Conservation (phyloP, 1,140 invertebrate species). For the Tigriopus japonicus region DNA sequence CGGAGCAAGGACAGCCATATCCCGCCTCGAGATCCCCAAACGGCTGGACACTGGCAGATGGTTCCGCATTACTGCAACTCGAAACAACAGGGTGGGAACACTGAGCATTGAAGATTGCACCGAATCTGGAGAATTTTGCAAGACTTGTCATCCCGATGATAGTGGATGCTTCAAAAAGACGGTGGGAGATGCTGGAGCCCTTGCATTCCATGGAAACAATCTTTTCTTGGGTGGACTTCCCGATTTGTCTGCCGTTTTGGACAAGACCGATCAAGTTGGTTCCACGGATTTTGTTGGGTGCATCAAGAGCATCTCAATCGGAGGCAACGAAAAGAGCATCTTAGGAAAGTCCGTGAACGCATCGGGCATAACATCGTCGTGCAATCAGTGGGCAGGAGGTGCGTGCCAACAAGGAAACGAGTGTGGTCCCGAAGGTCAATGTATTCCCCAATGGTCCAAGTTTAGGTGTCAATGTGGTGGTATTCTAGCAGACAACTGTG, state of each 20-base stretch:
- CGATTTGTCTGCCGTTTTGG: constrained; percentile 58
- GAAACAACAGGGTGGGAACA: constrained; percentile 65
- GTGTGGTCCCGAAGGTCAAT: constrained; percentile 46
- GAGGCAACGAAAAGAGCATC: constrained; percentile 36
- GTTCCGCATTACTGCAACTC: constrained; percentile 74
- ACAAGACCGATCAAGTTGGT: constrained; percentile 64
- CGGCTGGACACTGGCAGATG: constrained; percentile 57
- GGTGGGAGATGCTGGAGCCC: constrained; percentile 27
- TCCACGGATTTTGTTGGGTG: constrained; percentile 85
- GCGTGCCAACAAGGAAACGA: constrained; percentile 24
- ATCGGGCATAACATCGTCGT: constrained; percentile 51
- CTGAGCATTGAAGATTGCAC: constrained; percentile 44
- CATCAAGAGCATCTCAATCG: constrained; percentile 67
- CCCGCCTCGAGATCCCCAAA: constrained; percentile 34
- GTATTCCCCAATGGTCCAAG: constrained; percentile 56
- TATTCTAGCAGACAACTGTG: constrained; percentile 55
- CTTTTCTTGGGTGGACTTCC: constrained; percentile 63
- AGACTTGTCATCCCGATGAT: constrained; percentile 61
- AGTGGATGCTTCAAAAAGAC: constrained; percentile 48
- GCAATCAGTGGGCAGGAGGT: constrained; percentile 34
- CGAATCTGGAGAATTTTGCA: constrained; percentile 54
- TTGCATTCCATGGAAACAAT: constrained; percentile 78
- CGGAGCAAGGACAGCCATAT: constrained; percentile 62
- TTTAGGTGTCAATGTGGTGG: constrained; percentile 35
- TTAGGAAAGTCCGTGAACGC: constrained; percentile 39